Evolutionary conservation across 2,797 vertebrate species (phyloP), one percentile per base, ranked within the genome.

Genomic region (Tympanoctomys barrerae): DNA sequence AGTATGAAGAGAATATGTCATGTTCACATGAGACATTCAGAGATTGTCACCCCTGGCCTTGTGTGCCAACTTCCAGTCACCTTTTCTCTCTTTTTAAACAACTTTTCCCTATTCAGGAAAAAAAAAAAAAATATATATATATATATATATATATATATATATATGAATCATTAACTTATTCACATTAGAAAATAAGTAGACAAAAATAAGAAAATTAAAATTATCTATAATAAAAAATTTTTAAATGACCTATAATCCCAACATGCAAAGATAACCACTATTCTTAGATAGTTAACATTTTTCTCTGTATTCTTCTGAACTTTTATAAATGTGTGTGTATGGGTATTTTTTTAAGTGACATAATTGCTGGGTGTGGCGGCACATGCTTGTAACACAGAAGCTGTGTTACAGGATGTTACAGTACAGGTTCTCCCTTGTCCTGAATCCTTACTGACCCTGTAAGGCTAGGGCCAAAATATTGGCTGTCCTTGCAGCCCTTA

Each of bases 121-220:
- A 42, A 42, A 42, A 42, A 42, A 42, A 42, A 42, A 42, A 42
- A 42, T 42, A 42, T 42, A n/a, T n/a, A n/a, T n/a, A n/a, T n/a
- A n/a, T n/a, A 42, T 42, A 42, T 42, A 42, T 42, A 42, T 42
- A 42, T 42, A 42, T 42, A 42, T 42, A 42, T 28, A 59, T 81
- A 62, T 6, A 87, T 75, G 82, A 84, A 31, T 18, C 28, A 31
- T 78, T 22, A 46, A 33, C 33, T 85, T 75, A n/a, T 93, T 62
- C 70, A 79, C 87, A 61, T 52, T 79, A 93, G 88, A 75, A 94
- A 95, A 93, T 7, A 82, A 66, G 26, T 77, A 94, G 81, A 28
- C 39, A 93, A 92, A 92, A 90, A 36, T 71, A 92, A 66, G 13
- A 77, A 91, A 77, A 84, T 88, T 94, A 77, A 86, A 93, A 83